phyloP scores from a whole-genome alignment of 2,888 invertebrate species.

The Brenthis ino region DNA sequence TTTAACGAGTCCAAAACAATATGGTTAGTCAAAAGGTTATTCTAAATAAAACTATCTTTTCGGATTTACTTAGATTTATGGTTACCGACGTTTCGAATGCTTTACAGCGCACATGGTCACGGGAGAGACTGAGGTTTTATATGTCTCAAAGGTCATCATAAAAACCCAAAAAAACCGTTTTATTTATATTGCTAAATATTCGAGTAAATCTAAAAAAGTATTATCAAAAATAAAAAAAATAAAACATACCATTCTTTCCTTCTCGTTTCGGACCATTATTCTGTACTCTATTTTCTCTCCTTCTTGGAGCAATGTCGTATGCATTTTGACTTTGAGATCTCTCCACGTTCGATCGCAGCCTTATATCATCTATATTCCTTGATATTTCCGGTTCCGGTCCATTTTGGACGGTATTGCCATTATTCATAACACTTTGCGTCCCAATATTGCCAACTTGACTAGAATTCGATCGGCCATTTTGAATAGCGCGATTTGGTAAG shows the following conservation, averaged over 20 bases:
- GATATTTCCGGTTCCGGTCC: constrained; percentile 10
- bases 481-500: neutral
- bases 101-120: too few relatives aligned
- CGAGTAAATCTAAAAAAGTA: neutral
- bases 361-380: constrained; percentile 44
- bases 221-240: neutral
- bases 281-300: constrained; percentile 57
- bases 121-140: too few relatives aligned
- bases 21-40: neutral
- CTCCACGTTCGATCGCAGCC: constrained; percentile 58
- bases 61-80: too few relatives aligned
- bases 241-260: constrained; percentile 56
- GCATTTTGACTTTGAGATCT: constrained; percentile 69
- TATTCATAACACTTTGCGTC: constrained; percentile 5
- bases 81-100: too few relatives aligned
- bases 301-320: constrained; percentile 55
- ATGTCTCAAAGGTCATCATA: too few relatives aligned
- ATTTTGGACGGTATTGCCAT: constrained; percentile 10
- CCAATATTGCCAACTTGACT: constrained; percentile 25
- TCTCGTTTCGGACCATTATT: constrained; percentile 61
- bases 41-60: too few relatives aligned
- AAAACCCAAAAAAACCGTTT: too few relatives aligned
- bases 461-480: constrained; percentile 21
- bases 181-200: too few relatives aligned
- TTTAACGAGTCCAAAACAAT: neutral